Conservation (phyloP, 2,797 vertebrate genomes). For the Phalloptychus januarius region DNA sequence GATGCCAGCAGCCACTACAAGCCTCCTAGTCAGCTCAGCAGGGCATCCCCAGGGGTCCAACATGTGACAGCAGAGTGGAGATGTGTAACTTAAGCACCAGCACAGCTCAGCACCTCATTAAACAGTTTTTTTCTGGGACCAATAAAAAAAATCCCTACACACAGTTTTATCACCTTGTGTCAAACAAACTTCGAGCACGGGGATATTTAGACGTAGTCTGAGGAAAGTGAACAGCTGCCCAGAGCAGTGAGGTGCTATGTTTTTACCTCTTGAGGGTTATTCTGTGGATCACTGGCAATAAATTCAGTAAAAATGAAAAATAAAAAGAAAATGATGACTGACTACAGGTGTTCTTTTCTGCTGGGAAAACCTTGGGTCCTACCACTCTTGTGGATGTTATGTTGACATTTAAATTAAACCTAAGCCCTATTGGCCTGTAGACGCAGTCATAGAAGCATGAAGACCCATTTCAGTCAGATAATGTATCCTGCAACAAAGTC, state of each 20-base stretch:
- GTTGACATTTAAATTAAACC: neutral
- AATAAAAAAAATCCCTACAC: slow-evolving; percentile 38
- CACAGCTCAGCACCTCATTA: slow-evolving; percentile 49
- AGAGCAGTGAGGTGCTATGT: neutral
- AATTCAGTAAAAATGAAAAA: neutral
- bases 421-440: neutral
- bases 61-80: slow-evolving; percentile 25
- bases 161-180: neutral
- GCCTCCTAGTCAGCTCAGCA: slow-evolving; percentile 15
- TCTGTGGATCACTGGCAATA: neutral
- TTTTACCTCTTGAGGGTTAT: neutral
- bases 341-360: neutral
- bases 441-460: neutral
- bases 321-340: neutral
- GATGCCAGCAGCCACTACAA: slow-evolving; percentile 23
- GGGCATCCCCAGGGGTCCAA: slow-evolving; percentile 39
- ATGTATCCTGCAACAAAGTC: neutral
- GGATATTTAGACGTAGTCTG: neutral
- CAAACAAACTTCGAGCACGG: neutral
- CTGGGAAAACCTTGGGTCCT: neutral
- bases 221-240: neutral
- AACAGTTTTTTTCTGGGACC: slow-evolving; percentile 43
- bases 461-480: neutral
- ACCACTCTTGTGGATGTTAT: neutral
- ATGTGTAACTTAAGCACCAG: slow-evolving; percentile 39